Conservation (phyloP, 2,797 vertebrate genomes). For the Aselliscus stoliczkanus region DNA sequence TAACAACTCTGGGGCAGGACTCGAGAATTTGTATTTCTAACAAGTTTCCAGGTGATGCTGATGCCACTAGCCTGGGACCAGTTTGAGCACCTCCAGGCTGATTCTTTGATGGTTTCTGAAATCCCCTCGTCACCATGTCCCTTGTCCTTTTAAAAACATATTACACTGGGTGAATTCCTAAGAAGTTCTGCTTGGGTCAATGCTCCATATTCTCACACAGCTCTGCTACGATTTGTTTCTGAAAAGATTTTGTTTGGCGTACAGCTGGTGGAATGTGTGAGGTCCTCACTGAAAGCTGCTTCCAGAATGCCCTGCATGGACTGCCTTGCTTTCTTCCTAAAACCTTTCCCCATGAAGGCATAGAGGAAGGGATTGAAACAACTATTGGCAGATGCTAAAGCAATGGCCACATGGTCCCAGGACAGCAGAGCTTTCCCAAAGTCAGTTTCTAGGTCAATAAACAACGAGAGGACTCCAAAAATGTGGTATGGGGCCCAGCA, state of each 20-base stretch:
- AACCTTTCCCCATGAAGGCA: constrained; percentile 85
- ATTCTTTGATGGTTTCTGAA: background rate
- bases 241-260: background rate
- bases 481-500: constrained; percentile 82
- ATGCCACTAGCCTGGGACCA: background rate
- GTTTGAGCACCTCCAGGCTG: background rate
- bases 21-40: background rate
- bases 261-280: constrained; percentile 10
- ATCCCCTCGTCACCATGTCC: background rate
- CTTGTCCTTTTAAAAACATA: background rate
- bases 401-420: constrained; percentile 76
- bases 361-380: constrained; percentile 88
- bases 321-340: constrained; percentile 80
- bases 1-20: background rate
- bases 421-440: background rate
- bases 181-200: background rate
- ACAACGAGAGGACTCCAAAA: constrained; percentile 67
- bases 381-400: constrained; percentile 85
- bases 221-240: background rate
- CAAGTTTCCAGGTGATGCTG: background rate
- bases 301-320: constrained; percentile 81
- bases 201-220: background rate
- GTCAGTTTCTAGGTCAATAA: background rate
- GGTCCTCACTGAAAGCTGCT: constrained; percentile 82
- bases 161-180: background rate